Evolutionary conservation across 1,140 invertebrate genomes (phyloP).

Genomic region (Trichoplusia ni): DNA sequence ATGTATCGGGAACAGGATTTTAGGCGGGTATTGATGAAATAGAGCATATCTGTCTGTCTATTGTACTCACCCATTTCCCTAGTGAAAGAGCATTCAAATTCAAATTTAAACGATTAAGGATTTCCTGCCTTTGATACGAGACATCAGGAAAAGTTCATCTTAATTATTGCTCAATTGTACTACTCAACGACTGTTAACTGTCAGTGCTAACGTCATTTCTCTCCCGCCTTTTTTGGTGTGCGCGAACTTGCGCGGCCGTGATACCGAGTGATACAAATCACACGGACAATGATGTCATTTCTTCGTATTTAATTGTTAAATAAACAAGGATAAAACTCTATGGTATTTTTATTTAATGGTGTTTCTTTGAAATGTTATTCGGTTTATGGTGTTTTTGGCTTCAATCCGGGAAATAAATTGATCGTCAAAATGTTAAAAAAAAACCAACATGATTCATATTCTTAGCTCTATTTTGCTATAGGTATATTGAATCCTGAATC

Average conservation of each 20-base stretch:
- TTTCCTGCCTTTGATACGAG: not conserved
- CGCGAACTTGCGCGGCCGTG: not conserved
- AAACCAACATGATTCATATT: no score
- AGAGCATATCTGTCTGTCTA: not conserved
- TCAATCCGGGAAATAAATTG: no score
- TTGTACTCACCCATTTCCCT: not conserved
- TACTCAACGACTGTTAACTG: constrained; percentile 11
- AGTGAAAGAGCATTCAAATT: not conserved
- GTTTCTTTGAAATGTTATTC: no score
- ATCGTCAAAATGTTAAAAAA: no score
- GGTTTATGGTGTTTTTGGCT: no score
- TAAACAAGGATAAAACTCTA: no score
- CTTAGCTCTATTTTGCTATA: no score
- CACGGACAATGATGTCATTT: constrained; percentile 40
- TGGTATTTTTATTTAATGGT: no score
- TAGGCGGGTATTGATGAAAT: not conserved
- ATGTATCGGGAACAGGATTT: no score
- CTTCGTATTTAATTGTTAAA: not conserved
- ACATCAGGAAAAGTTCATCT: not conserved
- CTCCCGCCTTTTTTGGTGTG: constrained; percentile 37
- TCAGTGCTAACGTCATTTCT: no score
- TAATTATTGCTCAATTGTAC: not conserved
- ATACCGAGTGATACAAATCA: constrained; percentile 15
- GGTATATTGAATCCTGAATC: no score
- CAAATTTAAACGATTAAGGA: constrained; percentile 4